Conservation (phyloP, 2,888 invertebrate genomes). For the Dolichopus griseipennis region DNA sequence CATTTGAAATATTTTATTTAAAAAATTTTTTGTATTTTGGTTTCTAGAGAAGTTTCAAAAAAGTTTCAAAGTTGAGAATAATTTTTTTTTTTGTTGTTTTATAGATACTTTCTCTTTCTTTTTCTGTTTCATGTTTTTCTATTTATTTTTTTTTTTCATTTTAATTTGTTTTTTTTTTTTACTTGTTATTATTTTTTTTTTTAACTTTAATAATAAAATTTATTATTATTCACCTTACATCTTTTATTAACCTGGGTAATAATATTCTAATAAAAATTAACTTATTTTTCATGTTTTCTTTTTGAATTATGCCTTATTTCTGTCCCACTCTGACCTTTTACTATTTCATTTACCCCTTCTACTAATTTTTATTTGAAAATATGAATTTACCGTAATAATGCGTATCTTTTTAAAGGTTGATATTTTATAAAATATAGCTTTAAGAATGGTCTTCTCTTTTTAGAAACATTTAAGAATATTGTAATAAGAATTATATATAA, state of each 20-base stretch:
- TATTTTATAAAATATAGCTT: too few relatives aligned
- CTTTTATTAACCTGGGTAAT: background rate
- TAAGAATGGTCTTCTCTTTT: background rate
- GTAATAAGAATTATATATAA: background rate
- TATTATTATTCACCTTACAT: constrained; percentile 1
- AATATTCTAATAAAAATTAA: background rate
- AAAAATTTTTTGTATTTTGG: too few relatives aligned
- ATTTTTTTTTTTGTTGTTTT: too few relatives aligned
- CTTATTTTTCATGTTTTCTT: background rate
- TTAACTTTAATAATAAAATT: constrained; percentile 4
- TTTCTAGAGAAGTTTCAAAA: too few relatives aligned
- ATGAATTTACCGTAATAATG: background rate
- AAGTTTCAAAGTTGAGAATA: too few relatives aligned
- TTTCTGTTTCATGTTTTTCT: too few relatives aligned
- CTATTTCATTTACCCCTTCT: too few relatives aligned
- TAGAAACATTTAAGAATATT: background rate
- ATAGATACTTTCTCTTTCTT: too few relatives aligned
- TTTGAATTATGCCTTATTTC: background rate
- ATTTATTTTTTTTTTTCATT: too few relatives aligned
- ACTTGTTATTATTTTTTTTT: background rate
- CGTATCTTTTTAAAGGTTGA: background rate
- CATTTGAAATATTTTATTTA: too few relatives aligned
- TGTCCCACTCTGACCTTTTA: too few relatives aligned
- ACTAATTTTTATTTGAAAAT: too few relatives aligned
- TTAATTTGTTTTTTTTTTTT: background rate